Conservation (phyloP, 2,113 vertebrate genomes). For the Dolichotis patagonum region DNA sequence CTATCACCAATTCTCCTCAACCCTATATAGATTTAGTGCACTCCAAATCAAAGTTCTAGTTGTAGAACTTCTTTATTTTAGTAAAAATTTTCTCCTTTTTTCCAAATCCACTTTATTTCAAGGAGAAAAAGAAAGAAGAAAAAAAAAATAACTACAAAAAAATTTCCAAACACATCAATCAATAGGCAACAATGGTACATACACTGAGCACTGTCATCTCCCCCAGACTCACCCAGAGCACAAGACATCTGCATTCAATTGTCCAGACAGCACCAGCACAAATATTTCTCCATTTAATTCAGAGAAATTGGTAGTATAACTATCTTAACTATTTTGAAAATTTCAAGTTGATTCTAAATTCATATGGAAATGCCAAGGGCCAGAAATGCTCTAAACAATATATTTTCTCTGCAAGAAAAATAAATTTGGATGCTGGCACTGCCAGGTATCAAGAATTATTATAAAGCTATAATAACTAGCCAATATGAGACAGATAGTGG, state of each 20-base stretch:
- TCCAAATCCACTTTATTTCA: too few relatives aligned
- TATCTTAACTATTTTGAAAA: background rate
- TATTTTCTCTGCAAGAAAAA: constrained; percentile 1
- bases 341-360: background rate
- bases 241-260: too few relatives aligned
- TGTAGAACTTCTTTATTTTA: background rate
- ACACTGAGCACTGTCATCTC: too few relatives aligned
- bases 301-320: too few relatives aligned
- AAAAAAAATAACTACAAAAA: too few relatives aligned
- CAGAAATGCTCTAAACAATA: background rate
- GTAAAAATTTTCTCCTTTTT: background rate
- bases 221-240: too few relatives aligned
- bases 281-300: too few relatives aligned
- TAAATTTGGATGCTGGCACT: background rate
- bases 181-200: too few relatives aligned
- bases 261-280: too few relatives aligned
- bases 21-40: background rate
- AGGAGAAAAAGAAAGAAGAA: too few relatives aligned
- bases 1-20: background rate
- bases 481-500: background rate
- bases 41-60: background rate
- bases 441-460: background rate
- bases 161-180: too few relatives aligned
- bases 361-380: background rate
- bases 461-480: constrained; percentile 21